phyloP scores from a whole-genome alignment of 2,113 vertebrate genomes.

The Ciconia maguari region DNA sequence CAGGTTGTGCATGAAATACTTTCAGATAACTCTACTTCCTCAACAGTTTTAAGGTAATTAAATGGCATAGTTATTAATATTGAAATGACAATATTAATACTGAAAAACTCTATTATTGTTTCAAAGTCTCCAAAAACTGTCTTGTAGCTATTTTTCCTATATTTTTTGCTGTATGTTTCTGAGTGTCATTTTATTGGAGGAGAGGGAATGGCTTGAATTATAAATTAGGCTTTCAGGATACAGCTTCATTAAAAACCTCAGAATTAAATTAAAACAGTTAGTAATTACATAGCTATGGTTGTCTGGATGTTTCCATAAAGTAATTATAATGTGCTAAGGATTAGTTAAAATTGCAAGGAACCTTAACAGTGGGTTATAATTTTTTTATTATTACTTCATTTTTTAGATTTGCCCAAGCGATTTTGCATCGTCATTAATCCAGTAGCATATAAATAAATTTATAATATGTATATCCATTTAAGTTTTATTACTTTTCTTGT shows the following conservation, averaged over 20 bases:
- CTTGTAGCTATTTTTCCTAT: neutral
- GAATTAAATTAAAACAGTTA: constrained; percentile 45
- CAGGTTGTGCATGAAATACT: constrained; percentile 87
- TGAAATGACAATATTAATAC: neutral
- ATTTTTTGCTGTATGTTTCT: neutral
- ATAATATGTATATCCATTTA: neutral
- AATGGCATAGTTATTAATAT: neutral
- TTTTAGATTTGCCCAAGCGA: neutral
- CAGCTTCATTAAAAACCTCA: constrained; percentile 26
- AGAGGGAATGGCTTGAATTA: neutral
- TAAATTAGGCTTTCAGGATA: constrained; percentile 7
- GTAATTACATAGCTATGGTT: constrained; percentile 23
- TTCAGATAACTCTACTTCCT: constrained; percentile 74
- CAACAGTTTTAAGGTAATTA: constrained; percentile 80
- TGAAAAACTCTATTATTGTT: neutral
- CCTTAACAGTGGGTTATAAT: neutral
- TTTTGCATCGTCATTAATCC: neutral
- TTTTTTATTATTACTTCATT: neutral
- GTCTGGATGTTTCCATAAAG: constrained; percentile 18
- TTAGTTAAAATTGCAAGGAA: constrained; percentile 31
- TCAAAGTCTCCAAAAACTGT: neutral
- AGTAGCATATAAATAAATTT: neutral
- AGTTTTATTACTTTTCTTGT: neutral
- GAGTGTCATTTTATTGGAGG: neutral
- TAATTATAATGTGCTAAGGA: constrained; percentile 19